Conservation (phyloP, 2,888 invertebrate genomes). For the Ectemnius continuus region DNA sequence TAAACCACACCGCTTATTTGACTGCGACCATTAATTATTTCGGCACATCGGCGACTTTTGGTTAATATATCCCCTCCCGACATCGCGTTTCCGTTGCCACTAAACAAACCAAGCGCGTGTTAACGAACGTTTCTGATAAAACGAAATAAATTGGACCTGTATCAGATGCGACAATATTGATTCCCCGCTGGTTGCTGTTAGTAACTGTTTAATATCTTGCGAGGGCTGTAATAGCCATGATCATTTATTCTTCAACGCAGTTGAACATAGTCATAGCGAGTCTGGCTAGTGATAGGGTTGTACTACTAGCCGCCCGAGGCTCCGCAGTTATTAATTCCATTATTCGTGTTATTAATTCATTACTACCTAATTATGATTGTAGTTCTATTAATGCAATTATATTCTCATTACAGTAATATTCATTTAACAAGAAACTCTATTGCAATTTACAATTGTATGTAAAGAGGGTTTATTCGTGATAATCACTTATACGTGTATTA, state of each 20-base stretch:
- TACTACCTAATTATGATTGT: too few species aligned
- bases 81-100: slow-evolving; percentile 2
- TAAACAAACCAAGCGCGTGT: slow-evolving; percentile 20
- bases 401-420: too few species aligned
- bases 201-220: slow-evolving; percentile 20
- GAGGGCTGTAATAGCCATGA: slow-evolving; percentile 37
- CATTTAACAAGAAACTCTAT: too few species aligned
- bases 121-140: slow-evolving; percentile 34
- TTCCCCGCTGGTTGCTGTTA: background rate
- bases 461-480: too few species aligned
- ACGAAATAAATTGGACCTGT: slow-evolving; percentile 12
- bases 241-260: background rate
- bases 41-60: slow-evolving; percentile 33
- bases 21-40: slow-evolving; percentile 37
- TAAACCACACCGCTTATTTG: slow-evolving; percentile 27
- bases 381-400: too few species aligned
- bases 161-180: slow-evolving; percentile 25
- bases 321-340: too few species aligned
- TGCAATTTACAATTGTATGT: too few species aligned
- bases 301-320: slow-evolving; percentile 6
- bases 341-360: too few species aligned
- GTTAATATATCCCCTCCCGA: slow-evolving; percentile 8
- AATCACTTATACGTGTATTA: too few species aligned
- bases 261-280: background rate
- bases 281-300: slow-evolving; percentile 11